phyloP scores from a whole-genome alignment of 2,113 vertebrate genomes.

The Toxostoma redivivum region DNA sequence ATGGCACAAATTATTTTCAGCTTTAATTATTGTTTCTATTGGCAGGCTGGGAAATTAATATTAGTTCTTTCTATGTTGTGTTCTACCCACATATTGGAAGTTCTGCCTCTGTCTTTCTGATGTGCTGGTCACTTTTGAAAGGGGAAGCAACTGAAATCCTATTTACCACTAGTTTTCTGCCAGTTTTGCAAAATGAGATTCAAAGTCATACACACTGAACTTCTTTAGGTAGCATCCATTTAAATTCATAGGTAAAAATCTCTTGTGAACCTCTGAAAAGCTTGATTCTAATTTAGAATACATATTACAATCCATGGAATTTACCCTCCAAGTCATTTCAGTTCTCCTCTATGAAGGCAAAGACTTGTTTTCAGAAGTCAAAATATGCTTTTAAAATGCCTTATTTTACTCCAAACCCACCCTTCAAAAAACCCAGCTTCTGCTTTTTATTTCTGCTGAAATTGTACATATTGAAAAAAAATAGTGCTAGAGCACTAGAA shows the following conservation, averaged over 20 bases:
- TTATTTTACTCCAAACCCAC: background rate
- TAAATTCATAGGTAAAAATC: background rate
- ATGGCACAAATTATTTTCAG: background rate
- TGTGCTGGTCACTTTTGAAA: background rate
- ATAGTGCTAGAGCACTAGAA: background rate
- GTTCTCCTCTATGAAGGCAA: background rate
- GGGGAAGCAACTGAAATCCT: background rate
- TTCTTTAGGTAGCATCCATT: background rate
- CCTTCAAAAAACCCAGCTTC: rapidly evolving
- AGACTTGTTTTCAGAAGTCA: background rate
- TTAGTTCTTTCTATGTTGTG: background rate
- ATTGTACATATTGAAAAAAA: background rate
- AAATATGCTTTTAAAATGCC: background rate
- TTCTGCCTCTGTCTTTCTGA: background rate
- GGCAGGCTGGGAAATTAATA: background rate
- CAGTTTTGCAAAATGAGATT: background rate
- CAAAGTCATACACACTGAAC: background rate
- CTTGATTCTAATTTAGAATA: conserved; percentile 23
- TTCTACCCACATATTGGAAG: background rate
- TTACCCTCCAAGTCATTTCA: background rate
- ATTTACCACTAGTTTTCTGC: background rate
- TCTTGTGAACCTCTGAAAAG: conserved; percentile 4
- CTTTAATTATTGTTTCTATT: background rate
- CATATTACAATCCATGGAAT: background rate
- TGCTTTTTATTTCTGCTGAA: background rate